A percentile compares a stretch with the other conserved stretches of the same genome.
Conservation (phyloP, 2,113 vertebrate species). For the Cervus canadensis region DNA sequence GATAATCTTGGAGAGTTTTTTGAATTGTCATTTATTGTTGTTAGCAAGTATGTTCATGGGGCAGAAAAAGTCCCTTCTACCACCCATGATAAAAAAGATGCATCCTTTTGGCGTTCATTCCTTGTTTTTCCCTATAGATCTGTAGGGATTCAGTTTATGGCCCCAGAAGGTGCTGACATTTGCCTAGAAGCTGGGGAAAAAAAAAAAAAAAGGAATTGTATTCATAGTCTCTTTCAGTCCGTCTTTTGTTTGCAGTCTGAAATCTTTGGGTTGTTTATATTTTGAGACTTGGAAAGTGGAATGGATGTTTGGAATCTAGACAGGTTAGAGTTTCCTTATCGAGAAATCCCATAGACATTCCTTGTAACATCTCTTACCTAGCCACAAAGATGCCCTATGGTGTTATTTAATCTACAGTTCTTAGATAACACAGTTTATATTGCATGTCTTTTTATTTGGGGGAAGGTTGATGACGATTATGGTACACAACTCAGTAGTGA, state of each 20-base stretch:
- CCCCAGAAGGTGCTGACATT: slow-evolving; percentile 22
- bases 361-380: neutral
- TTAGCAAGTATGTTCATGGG: neutral
- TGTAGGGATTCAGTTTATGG: slow-evolving; percentile 26
- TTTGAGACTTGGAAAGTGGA: slow-evolving; percentile 32
- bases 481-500: neutral
- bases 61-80: neutral
- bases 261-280: slow-evolving; percentile 40
- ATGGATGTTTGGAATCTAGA: slow-evolving; percentile 54
- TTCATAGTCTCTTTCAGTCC: neutral
- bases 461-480: neutral
- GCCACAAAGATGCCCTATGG: neutral
- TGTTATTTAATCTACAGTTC: neutral
- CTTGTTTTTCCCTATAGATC: slow-evolving; percentile 7
- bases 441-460: neutral
- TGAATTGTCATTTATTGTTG: neutral
- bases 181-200: slow-evolving; percentile 9
- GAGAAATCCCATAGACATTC: neutral
- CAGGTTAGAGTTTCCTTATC: slow-evolving; percentile 17
- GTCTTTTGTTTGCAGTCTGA: slow-evolving; percentile 58
- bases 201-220: neutral
- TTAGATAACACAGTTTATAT: neutral
- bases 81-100: neutral
- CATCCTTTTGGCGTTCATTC: slow-evolving; percentile 16
- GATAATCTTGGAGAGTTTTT: neutral